Evolutionary conservation across 2,888 invertebrate species (phyloP).

Genomic region (Stenodema calcarata): DNA sequence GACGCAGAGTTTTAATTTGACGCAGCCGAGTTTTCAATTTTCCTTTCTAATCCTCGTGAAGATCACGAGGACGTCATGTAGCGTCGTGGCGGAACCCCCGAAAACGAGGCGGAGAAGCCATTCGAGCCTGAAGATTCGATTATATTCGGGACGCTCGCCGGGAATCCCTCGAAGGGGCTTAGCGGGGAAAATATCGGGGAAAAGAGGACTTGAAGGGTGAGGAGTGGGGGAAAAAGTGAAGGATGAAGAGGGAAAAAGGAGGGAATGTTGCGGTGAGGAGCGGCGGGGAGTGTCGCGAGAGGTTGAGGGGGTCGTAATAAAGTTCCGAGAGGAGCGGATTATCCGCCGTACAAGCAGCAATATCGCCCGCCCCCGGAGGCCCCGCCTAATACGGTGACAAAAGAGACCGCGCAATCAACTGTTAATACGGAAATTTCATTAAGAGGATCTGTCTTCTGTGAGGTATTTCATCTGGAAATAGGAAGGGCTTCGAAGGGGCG

Average conservation of each 20-base stretch:
- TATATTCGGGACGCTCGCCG: conserved; percentile 39
- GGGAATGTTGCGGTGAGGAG: neutral
- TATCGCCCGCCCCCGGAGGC: conserved; percentile 40
- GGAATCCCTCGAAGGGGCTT: conserved; percentile 32
- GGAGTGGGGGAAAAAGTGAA: neutral
- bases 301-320: conserved; percentile 38
- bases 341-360: conserved; percentile 48
- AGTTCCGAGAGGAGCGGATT: conserved; percentile 48
- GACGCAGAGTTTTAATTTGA: no score
- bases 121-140: conserved; percentile 45
- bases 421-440: conserved; percentile 49
- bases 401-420: conserved; percentile 49
- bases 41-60: neutral
- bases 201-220: neutral
- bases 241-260: neutral
- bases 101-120: neutral
- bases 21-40: neutral
- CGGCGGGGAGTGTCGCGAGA: neutral
- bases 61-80: conserved; percentile 1
- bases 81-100: neutral
- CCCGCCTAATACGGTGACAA: conserved; percentile 46
- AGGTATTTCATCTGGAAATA: conserved; percentile 41
- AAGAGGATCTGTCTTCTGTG: conserved; percentile 40
- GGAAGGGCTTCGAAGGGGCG: conserved; percentile 9
- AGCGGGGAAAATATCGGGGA: conserved; percentile 4